phyloP scores from a whole-genome alignment of 2,113 vertebrate species.

The Scortum barcoo region DNA sequence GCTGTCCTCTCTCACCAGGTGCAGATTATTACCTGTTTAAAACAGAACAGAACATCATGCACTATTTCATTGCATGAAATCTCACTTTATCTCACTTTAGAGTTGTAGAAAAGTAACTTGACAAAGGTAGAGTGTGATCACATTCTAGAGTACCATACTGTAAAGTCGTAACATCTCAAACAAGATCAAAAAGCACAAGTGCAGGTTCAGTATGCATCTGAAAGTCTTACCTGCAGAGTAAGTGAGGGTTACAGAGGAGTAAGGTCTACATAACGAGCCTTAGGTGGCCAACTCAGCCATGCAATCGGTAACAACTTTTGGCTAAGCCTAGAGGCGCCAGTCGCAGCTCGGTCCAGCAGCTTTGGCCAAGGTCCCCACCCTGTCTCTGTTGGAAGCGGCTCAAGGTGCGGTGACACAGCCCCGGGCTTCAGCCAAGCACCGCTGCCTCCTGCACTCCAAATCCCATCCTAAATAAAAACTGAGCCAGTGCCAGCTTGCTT shows the following conservation, averaged over 20 bases:
- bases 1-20: conserved; percentile 22
- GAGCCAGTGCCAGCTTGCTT: conserved; percentile 54
- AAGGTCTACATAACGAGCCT: conserved; percentile 9
- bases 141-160: neutral
- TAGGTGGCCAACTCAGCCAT: conserved; percentile 18
- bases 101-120: neutral
- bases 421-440: conserved; percentile 53
- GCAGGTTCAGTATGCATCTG: neutral
- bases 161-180: conserved; percentile 1
- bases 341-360: conserved; percentile 34
- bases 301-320: conserved; percentile 31
- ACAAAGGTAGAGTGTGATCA: neutral
- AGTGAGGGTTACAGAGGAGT: conserved; percentile 6
- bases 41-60: conserved; percentile 6
- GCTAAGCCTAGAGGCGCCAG: conserved; percentile 20
- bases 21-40: conserved; percentile 24
- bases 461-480: conserved; percentile 68
- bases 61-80: conserved; percentile 50
- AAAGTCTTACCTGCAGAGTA: conserved; percentile 5
- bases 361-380: conserved; percentile 33
- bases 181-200: neutral
- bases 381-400: conserved; percentile 53
- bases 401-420: conserved; percentile 62
- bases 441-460: conserved; percentile 64
- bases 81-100: conserved; percentile 42